Evolutionary conservation across 2,113 vertebrate species (phyloP).

Genomic region (Toxostoma redivivum): DNA sequence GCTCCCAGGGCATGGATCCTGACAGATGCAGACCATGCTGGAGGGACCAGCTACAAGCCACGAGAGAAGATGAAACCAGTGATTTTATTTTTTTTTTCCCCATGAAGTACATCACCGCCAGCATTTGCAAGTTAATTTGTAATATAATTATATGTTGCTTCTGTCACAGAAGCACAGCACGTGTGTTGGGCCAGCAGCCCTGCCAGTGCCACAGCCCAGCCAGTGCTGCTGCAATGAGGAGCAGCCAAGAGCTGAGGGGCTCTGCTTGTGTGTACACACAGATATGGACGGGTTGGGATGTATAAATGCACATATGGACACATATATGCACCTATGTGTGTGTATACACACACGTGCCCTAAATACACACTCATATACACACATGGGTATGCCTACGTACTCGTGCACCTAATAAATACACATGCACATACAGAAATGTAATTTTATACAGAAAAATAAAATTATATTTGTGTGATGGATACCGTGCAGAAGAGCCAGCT

Average conservation of each 20-base stretch:
- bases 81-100: not conserved
- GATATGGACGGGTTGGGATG: accelerated
- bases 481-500: not conserved
- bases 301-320: accelerated
- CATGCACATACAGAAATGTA: accelerated
- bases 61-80: not conserved
- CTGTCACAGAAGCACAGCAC: not conserved
- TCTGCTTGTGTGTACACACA: accelerated
- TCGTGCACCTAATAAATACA: accelerated
- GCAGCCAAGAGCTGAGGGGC: not conserved
- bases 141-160: constrained; percentile 50
- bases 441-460: not conserved
- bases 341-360: accelerated
- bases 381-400: accelerated
- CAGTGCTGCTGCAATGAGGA: not conserved
- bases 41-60: constrained; percentile 18
- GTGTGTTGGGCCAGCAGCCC: not conserved
- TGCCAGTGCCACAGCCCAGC: not conserved
- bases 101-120: not conserved
- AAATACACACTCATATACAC: accelerated
- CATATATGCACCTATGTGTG: accelerated
- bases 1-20: constrained; percentile 20
- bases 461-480: not conserved
- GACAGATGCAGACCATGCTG: constrained; percentile 23
- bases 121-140: constrained; percentile 61